phyloP scores from a whole-genome alignment of 30 jellyfish, hydroid and myxozoan genomes.

The Catostylus mosaicus region DNA sequence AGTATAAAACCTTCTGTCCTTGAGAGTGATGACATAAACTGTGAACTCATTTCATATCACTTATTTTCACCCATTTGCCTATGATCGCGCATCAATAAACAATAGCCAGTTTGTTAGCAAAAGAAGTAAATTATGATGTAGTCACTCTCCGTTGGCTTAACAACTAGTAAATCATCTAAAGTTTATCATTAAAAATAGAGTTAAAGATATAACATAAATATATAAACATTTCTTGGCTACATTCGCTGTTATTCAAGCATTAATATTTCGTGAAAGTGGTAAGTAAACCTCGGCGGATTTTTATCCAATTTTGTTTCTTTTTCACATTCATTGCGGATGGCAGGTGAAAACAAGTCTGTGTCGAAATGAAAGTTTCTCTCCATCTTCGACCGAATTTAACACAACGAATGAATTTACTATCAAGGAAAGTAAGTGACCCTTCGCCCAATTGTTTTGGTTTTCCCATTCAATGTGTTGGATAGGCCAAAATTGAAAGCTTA shows the following conservation, averaged over 20 bases:
- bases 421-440: constrained; percentile 54
- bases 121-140: constrained; percentile 64
- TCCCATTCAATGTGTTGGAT: constrained; percentile 33
- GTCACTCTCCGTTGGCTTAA: constrained; percentile 49
- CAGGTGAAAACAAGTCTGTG: constrained; percentile 45
- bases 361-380: background rate
- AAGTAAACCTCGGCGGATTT: constrained; percentile 24
- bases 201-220: constrained; percentile 13
- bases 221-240: constrained; percentile 5
- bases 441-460: constrained; percentile 44
- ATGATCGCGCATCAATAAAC: constrained; percentile 87
- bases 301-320: constrained; percentile 50
- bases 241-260: background rate
- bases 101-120: constrained; percentile 87
- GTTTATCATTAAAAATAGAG: background rate
- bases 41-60: constrained; percentile 59
- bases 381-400: background rate
- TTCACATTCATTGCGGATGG: constrained; percentile 40
- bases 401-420: constrained; percentile 13
- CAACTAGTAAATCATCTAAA: constrained; percentile 22
- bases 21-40: constrained; percentile 51
- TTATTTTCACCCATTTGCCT: constrained; percentile 69
- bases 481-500: constrained; percentile 55
- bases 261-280: constrained; percentile 11
- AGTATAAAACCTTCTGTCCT: no score